Evolutionary conservation across 2,797 vertebrate species (phyloP), one percentile per base, ranked within the genome.

Genomic region (Neosilurus mollespiculum): DNA sequence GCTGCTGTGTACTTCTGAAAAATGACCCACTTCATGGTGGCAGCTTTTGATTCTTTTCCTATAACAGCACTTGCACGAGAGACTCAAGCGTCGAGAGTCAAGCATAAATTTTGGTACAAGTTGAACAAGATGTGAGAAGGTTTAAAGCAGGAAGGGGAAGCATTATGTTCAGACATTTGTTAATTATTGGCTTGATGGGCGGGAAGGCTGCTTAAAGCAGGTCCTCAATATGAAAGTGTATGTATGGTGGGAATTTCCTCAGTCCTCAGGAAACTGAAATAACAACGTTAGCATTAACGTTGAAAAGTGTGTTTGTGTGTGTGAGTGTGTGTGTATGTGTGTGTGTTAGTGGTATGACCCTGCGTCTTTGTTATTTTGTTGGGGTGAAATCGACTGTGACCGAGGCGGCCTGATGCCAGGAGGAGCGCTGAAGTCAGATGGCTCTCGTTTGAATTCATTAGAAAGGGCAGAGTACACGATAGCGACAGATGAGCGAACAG

Each of bases 381-480:
- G 62, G 69, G 75, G 79, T 83, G 87, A 89, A 86, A 88, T 85
- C 26, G 88, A 82, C 78, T 86, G 84, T 90, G 88, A 91, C 90
- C 85, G 88, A 87, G 85, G 84, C 88, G 88, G 90, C 89, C 90
- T 85, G 56, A 83, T 89, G 90, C 90, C 90, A 89, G 93, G 85
- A 72, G 11, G 88, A 89, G 82, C 84, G 69, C 61, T 83, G 87
- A 89, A 84, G 88, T 89, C 88, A 70, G 77, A 80, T 51, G 61
- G 83, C 87, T 86, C 87, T 87, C 87, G 30, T 64, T 79, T 85
- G 80, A 87, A 87, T 81, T 80, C 61, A 34, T 81, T 72, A 76
- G 66, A 88, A 84, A 70, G 88, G 88, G 80, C 88, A 88, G 83
- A 86, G 84, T 85, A 72, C 70, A 89, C 85, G 87, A 81, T 84